These are phyloP conservation scores for Piprites chloris DNA, from an alignment of 2,113 vertebrate genomes.

Conservation along the genomic window DNA sequence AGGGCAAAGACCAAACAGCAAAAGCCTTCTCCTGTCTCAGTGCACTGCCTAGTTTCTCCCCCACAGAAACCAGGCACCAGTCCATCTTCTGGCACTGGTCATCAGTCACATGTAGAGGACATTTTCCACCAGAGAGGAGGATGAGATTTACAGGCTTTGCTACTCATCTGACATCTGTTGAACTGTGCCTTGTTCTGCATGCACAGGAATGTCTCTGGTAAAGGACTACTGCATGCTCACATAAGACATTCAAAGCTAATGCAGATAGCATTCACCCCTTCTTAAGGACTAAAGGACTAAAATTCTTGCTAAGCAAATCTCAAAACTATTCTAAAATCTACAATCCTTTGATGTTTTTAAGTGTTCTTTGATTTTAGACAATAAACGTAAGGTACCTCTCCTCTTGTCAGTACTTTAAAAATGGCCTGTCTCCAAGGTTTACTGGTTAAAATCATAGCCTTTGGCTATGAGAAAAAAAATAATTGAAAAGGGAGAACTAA, in stretches of 20 bases:
- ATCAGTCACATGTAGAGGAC: background rate
- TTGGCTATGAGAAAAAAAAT: background rate
- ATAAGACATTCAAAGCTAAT: background rate
- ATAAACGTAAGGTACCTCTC: background rate
- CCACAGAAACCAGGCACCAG: background rate
- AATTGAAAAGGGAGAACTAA: background rate
- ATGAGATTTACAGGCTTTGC: background rate
- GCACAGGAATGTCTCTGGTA: background rate
- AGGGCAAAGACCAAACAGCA: background rate
- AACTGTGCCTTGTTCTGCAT: background rate
- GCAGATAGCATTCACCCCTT: background rate
- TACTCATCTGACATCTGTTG: background rate
- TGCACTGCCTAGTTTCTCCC: background rate
- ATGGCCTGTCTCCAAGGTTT: background rate
- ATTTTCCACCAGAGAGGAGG: background rate
- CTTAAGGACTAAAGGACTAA: background rate
- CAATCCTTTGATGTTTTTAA: background rate
- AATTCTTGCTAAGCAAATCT: background rate
- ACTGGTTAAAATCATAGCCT: background rate
- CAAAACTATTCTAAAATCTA: background rate
- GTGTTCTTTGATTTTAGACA: background rate
- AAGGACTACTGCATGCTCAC: background rate
- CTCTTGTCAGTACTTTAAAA: background rate
- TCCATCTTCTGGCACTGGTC: background rate
- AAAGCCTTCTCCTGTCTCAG: background rate